Evolutionary conservation across 2,113 vertebrate genomes (phyloP), one percentile per base, ranked within the genome.

Genomic region (Daubentonia madagascariensis): DNA sequence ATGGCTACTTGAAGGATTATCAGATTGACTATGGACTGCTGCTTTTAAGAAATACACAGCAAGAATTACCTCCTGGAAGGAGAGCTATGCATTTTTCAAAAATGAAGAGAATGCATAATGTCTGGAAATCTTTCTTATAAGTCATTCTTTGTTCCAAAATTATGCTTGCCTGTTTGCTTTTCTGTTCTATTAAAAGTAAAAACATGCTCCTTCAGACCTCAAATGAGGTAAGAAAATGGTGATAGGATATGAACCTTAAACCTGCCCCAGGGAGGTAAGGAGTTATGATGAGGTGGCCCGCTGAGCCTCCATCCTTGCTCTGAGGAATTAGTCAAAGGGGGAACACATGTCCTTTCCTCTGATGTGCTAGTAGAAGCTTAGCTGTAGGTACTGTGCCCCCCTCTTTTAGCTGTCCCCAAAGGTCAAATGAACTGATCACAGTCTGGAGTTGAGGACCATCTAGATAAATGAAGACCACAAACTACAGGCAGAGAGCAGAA

Each of bases 121-220:
- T 86, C 5, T 79, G 28, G 76, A 95, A 91, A 84, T 86, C 40
- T 52, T 93, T 81, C 20, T 76, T 85, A 54, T 78, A 87, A 59
- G 40, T 81, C 48, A 85, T 88, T 94, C 37, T 75, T 76, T 85
- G 17, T 85, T 70, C n/a, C 30, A 48, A 94, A 94, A 79, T 89
- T 79, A 84, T 89, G 63, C 35, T 91, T 93, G 43, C 28, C 32
- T 80, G 28, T 7, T 91, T 89, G 57, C 67, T 86, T 78, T 93
- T 89, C 40, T 89, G 3, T 89, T 91, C 35, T 84, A 20, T 75
- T 76, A 63, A 67, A 83, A 72, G 43, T 78, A 92, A 92, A 90
- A 89, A 25, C 14, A 86, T 79, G 37, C 20, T 87, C 30, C 48
- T 80, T 83, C 32, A 30, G 78, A 16, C 22, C 68, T 89, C n/a